A percentile compares a stretch with the other conserved stretches of the same genome.
Evolutionary conservation across 2,888 invertebrate genomes (phyloP).

Genomic region (Acanthosepion lycidas): DNA sequence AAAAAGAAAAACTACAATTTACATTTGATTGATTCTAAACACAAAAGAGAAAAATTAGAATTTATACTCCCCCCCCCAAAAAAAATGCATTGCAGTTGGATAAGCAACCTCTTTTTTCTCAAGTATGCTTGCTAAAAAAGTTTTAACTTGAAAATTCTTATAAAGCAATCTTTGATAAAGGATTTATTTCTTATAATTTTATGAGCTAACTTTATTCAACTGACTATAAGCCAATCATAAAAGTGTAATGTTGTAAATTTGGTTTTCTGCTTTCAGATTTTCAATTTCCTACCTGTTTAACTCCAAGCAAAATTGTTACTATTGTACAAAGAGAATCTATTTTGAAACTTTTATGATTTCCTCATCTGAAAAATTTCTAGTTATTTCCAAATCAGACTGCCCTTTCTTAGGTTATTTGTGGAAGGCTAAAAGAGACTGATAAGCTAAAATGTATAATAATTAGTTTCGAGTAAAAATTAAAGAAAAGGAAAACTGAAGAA

Average conservation of each 20-base stretch:
- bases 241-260: background rate
- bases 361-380: slow-evolving; percentile 6
- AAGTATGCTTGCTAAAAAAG: background rate
- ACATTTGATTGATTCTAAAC: no score
- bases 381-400: background rate
- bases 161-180: background rate
- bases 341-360: background rate
- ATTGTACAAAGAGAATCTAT: background rate
- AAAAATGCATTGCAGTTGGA: background rate
- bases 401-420: background rate
- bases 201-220: background rate
- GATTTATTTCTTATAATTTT: background rate
- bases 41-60: background rate
- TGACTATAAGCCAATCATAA: background rate
- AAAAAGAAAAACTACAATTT: no score
- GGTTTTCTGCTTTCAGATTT: background rate
- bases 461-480: background rate
- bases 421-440: background rate
- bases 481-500: background rate
- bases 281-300: slow-evolving; percentile 13
- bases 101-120: background rate
- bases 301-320: slow-evolving; percentile 4
- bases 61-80: background rate
- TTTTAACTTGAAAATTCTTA: background rate
- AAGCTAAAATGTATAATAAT: background rate